Evolutionary conservation across 2,113 vertebrate genomes (phyloP).

Genomic region (Pterocles gutturalis): DNA sequence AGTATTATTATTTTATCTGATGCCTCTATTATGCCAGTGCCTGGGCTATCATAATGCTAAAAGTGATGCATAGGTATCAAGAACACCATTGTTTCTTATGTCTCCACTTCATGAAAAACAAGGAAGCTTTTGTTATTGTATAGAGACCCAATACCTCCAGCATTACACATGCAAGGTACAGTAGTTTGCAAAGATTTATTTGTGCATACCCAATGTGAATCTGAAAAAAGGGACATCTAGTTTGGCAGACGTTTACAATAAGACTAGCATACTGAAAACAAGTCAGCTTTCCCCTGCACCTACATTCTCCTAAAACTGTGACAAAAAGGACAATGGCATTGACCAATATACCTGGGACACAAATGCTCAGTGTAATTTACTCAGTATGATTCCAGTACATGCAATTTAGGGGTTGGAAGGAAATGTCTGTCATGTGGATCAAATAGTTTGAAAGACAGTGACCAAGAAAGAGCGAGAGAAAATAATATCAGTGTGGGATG

Average conservation of each 20-base stretch:
- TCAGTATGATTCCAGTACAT: background rate
- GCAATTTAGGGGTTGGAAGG: background rate
- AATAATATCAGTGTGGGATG: background rate
- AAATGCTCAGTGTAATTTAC: background rate
- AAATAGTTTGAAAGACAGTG: background rate
- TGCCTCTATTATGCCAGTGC: slow-evolving; percentile 16
- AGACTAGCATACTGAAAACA: background rate
- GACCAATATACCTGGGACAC: background rate
- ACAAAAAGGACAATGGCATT: background rate
- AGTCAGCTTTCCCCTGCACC: background rate
- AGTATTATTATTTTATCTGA: slow-evolving; percentile 66
- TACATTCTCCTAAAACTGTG: background rate
- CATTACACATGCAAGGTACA: background rate
- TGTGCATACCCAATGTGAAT: background rate
- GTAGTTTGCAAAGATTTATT: background rate
- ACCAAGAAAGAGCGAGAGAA: background rate
- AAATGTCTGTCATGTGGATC: background rate
- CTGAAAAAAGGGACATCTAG: background rate
- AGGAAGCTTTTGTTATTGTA: background rate
- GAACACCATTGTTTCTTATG: background rate
- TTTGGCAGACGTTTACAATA: background rate
- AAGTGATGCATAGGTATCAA: background rate
- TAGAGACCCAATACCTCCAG: background rate
- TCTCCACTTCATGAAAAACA: background rate
- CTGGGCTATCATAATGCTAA: background rate